Conservation (phyloP, 2,797 vertebrate genomes). For the Sphenodon punctatus region DNA sequence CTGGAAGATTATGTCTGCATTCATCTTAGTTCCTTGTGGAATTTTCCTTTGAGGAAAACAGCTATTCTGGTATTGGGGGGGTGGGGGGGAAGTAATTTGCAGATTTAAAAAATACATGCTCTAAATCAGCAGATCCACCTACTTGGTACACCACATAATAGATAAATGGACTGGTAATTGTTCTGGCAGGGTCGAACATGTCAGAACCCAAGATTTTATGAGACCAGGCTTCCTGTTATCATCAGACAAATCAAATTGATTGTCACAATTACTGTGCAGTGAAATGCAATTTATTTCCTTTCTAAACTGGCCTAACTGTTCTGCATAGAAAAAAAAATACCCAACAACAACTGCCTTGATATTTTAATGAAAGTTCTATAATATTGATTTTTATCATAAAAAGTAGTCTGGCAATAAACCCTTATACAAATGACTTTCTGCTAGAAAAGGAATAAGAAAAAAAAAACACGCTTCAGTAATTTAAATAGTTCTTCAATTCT, state of each 20-base stretch:
- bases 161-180: neutral
- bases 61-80: neutral
- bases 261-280: neutral
- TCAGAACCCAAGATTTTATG: neutral
- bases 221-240: neutral
- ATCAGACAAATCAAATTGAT: too few species aligned
- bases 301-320: neutral
- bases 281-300: neutral
- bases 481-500: neutral
- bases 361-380: neutral
- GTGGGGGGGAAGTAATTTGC: conserved; percentile 20
- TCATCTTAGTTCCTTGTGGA: conserved; percentile 11
- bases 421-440: neutral
- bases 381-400: neutral
- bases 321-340: neutral
- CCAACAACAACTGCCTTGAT: neutral
- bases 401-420: neutral
- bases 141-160: neutral
- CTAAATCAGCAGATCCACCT: neutral
- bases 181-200: neutral
- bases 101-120: conserved; percentile 32
- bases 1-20: conserved; percentile 1
- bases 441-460: neutral
- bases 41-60: conserved; percentile 28
- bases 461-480: neutral